Conservation (phyloP, 2,113 vertebrate species). For the Calyptommatus sinebrachiatus region DNA sequence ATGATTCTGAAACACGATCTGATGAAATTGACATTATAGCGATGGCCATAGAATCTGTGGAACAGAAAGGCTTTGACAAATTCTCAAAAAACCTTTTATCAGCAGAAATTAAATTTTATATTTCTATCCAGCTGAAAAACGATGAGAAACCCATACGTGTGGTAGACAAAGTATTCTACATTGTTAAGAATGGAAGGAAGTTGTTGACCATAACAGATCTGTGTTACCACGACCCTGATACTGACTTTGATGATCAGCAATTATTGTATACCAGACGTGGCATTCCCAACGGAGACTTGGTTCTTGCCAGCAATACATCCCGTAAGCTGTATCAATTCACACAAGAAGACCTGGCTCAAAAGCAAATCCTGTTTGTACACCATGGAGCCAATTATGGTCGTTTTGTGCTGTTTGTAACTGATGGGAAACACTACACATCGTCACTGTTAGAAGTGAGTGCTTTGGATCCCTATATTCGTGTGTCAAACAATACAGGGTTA, state of each 20-base stretch:
- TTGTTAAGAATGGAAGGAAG: conserved; percentile 78
- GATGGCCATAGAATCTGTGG: conserved; percentile 59
- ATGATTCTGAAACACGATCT: conserved; percentile 81
- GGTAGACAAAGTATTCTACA: conserved; percentile 81
- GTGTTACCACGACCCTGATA: conserved; percentile 83
- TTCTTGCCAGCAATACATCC: conserved; percentile 75
- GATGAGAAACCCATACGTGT: conserved; percentile 84
- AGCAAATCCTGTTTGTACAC: conserved; percentile 82
- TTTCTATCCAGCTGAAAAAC: conserved; percentile 84
- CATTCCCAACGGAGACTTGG: conserved; percentile 86
- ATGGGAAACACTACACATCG: conserved; percentile 83
- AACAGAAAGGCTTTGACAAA: conserved; percentile 15
- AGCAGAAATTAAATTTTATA: conserved; percentile 74
- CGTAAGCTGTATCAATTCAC: conserved; percentile 83
- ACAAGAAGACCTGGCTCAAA: conserved; percentile 80
- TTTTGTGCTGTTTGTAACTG: conserved; percentile 89
- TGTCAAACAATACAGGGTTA: conserved; percentile 81
- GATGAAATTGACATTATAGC: conserved; percentile 81
- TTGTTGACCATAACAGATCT: conserved; percentile 83
- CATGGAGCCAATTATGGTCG: conserved; percentile 73
- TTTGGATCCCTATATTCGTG: conserved; percentile 76
- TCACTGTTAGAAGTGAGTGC: conserved; percentile 83
- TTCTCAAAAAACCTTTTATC: conserved; percentile 59
- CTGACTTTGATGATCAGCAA: conserved; percentile 82
- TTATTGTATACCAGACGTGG: conserved; percentile 82